These are phyloP conservation scores for Drosophila barbarae DNA, from an alignment of 2,888 invertebrate species.

Conservation along the genomic window DNA sequence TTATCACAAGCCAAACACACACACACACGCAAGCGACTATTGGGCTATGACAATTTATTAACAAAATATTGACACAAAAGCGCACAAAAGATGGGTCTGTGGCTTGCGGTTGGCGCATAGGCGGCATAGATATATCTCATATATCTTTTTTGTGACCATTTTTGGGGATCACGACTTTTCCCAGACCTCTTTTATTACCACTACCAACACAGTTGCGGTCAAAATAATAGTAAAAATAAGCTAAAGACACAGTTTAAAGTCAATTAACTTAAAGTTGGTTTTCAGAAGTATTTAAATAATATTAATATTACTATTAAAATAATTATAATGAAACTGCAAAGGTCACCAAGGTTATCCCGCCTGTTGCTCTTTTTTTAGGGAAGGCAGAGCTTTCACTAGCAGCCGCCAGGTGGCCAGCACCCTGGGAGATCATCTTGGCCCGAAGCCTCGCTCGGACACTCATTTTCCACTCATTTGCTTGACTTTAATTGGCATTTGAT, in stretches of 20 bases:
- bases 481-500: not conserved
- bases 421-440: not conserved
- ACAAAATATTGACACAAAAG: slow-evolving; percentile 36
- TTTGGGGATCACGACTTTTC: slow-evolving; percentile 28
- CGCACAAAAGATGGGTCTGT: slow-evolving; percentile 31
- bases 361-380: not conserved
- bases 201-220: slow-evolving; percentile 4
- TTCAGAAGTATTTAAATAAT: not conserved
- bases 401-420: not conserved
- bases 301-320: no score
- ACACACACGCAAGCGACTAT: slow-evolving; percentile 6
- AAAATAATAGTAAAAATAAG: not conserved
- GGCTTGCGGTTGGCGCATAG: slow-evolving; percentile 18
- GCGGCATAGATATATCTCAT: slow-evolving; percentile 6
- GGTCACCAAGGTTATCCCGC: not conserved
- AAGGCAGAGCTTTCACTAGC: no score
- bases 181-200: slow-evolving; percentile 21
- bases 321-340: no score
- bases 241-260: not conserved
- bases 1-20: slow-evolving; percentile 50
- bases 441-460: not conserved
- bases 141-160: slow-evolving; percentile 21
- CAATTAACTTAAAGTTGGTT: not conserved
- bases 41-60: slow-evolving; percentile 33
- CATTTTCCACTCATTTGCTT: not conserved